A percentile compares a stretch with the other conserved stretches of the same genome.
phyloP scores from a whole-genome alignment of 2,113 vertebrate species.

The Muntiacus muntjak region DNA sequence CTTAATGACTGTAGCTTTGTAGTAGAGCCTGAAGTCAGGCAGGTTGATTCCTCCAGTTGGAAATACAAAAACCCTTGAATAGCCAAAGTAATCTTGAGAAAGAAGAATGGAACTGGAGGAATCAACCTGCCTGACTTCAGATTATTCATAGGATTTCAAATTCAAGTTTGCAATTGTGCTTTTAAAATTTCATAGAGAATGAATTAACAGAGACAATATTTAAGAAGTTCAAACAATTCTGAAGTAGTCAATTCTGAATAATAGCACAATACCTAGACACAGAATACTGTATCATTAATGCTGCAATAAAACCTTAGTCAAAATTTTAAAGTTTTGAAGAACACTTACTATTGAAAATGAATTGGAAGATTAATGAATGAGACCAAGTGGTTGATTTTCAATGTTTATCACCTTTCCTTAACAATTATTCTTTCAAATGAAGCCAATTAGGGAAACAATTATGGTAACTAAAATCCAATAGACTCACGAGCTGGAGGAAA shows the following conservation, averaged over 20 bases:
- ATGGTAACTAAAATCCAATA: not conserved
- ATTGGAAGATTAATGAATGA: constrained; percentile 3
- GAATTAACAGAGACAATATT: not conserved
- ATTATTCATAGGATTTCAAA: not conserved
- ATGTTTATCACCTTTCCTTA: not conserved
- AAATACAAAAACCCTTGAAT: too few relatives aligned
- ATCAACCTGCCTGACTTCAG: too few relatives aligned
- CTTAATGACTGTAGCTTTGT: too few relatives aligned
- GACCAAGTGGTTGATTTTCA: not conserved
- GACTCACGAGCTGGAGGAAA: not conserved
- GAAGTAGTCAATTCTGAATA: not conserved
- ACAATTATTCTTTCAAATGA: constrained; percentile 40
- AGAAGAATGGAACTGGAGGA: too few relatives aligned
- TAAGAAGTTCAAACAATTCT: not conserved
- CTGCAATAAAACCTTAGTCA: not conserved
- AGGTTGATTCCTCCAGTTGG: too few relatives aligned
- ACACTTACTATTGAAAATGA: not conserved
- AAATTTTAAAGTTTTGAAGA: not conserved
- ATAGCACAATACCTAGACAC: not conserved
- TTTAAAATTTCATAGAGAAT: not conserved
- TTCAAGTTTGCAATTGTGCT: not conserved
- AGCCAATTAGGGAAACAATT: constrained; percentile 21
- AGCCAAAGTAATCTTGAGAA: too few relatives aligned
- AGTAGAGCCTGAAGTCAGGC: too few relatives aligned
- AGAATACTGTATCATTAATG: not conserved